phyloP scores from a whole-genome alignment of 1,140 invertebrate genomes.

The Hylyphantes graminicola region DNA sequence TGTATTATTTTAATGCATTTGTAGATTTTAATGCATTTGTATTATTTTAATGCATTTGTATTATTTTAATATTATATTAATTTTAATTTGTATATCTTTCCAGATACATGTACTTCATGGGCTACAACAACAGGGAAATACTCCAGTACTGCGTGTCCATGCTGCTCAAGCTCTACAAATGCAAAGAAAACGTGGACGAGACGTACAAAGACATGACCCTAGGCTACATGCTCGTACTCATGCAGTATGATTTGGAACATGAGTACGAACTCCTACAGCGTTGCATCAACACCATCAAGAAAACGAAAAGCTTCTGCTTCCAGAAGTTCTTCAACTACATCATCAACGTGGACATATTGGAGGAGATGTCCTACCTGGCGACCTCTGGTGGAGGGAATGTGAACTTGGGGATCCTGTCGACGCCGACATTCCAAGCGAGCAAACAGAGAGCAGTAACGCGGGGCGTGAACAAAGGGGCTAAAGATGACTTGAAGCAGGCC shows the following conservation, averaged over 20 bases:
- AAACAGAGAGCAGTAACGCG: slow-evolving; percentile 85
- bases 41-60: too few relatives aligned
- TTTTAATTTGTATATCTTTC: too few relatives aligned
- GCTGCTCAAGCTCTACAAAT: slow-evolving; percentile 66
- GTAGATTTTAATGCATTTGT: too few relatives aligned
- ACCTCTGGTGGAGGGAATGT: slow-evolving; percentile 82
- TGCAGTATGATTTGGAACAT: slow-evolving; percentile 89
- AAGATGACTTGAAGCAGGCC: slow-evolving; percentile 88
- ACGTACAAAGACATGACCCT: slow-evolving; percentile 77
- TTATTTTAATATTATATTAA: too few relatives aligned
- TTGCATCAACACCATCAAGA: slow-evolving; percentile 80
- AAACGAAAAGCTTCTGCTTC: slow-evolving; percentile 81
- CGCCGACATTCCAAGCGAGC: slow-evolving; percentile 65
- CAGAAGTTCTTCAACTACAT: slow-evolving; percentile 84
- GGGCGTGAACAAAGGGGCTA: slow-evolving; percentile 90
- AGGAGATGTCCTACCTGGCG: slow-evolving; percentile 88
- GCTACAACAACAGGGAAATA: slow-evolving; percentile 66
- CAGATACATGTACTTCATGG: slow-evolving; percentile 48
- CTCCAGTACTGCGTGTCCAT: slow-evolving; percentile 68
- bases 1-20: too few relatives aligned
- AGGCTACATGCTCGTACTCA: slow-evolving; percentile 86
- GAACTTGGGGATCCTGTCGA: slow-evolving; percentile 78
- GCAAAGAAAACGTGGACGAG: slow-evolving; percentile 62
- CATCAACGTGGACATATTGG: slow-evolving; percentile 84
- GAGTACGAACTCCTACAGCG: slow-evolving; percentile 76